Evolutionary conservation across 1,140 invertebrate species (phyloP).

Genomic region (Sminthurinus signatus): DNA sequence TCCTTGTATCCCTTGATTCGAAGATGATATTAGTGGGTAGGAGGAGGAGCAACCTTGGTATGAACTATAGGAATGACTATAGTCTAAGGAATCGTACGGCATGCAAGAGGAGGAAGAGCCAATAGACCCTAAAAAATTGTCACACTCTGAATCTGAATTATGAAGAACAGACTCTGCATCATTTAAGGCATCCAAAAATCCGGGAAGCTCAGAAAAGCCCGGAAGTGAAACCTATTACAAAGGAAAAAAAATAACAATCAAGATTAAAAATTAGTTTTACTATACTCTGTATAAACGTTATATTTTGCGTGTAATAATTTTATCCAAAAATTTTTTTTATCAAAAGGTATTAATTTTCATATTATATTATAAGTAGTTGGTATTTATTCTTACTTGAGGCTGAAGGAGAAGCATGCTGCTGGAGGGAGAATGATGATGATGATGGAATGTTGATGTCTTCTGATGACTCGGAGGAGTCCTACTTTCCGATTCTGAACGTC

Average conservation of each 20-base stretch:
- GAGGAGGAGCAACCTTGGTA: neutral
- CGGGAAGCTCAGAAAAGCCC: constrained; percentile 40
- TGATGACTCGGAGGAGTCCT: constrained; percentile 29
- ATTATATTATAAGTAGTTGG: neutral
- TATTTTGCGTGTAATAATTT: neutral
- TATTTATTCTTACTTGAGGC: constrained; percentile 37
- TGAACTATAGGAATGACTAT: neutral
- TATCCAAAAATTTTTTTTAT: no score
- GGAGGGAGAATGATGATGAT: constrained; percentile 36
- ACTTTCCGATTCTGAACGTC: constrained; percentile 22
- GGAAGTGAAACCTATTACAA: constrained; percentile 35
- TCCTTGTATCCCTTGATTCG: constrained; percentile 5
- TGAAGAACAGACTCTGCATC: constrained; percentile 39
- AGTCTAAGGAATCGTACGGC: constrained; percentile 21
- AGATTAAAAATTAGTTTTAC: no score
- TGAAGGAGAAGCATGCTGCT: constrained; percentile 42
- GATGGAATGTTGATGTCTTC: constrained; percentile 22
- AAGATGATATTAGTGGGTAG: neutral
- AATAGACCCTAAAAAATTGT: constrained; percentile 30
- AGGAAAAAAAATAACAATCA: neutral
- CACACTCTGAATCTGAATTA: constrained; percentile 36
- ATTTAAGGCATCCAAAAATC: constrained; percentile 39
- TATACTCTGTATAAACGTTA: no score
- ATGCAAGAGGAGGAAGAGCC: constrained; percentile 18
- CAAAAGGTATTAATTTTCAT: no score